Evolutionary conservation across 2,888 invertebrate species (phyloP), one percentile per base, ranked within the genome.

Genomic region (Metallyticus violacea): DNA sequence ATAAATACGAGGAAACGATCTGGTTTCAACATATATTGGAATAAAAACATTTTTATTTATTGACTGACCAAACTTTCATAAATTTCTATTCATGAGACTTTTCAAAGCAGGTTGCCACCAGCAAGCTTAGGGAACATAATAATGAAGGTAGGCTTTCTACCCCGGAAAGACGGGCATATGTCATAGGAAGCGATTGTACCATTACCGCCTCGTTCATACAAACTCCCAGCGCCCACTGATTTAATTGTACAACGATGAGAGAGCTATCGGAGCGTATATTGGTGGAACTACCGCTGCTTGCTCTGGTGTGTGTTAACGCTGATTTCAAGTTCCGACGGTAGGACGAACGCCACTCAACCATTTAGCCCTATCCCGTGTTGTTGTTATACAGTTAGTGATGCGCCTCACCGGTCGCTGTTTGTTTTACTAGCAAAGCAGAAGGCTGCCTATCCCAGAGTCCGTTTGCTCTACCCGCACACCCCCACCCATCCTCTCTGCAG

Each of bases 191-290:
- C 40, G 83, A 28, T 6, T 83, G 83, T 83, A 77, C 83, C 77
- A 62, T 62, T 62, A 62, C 40, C 22, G 40, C 40, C 40, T 62
- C 40, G 40, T 62, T 62, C 40, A 62, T 62, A 62, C 40, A 62
- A 62, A 62, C 40, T 62, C 15, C 15, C 40, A 62, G 40, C 15
- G 40, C 40, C 40, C 40, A 7, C 27, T 83, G 77, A 83, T 83
- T 83, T 83, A 83, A 83, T 83, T 83, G 77, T 77, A 83, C 83
- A 83, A n/a, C 83, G 83, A 83, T 83, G 83, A 77, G n/a, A n/a
- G 27, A 83, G 27, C 28, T 77, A 83, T 26, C 83, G 77, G 29
- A 77, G 76, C 83, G 83, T 83, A 77, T 83, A 83, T 83, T 62
- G 76, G 83, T 26, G 77, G n/a, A n/a, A n/a, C n/a, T n/a, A n/a